A percentile compares a stretch with the other conserved stretches of the same genome.
Conservation (phyloP, 2,888 invertebrate genomes). For the Synanthedon andrenaeformis region DNA sequence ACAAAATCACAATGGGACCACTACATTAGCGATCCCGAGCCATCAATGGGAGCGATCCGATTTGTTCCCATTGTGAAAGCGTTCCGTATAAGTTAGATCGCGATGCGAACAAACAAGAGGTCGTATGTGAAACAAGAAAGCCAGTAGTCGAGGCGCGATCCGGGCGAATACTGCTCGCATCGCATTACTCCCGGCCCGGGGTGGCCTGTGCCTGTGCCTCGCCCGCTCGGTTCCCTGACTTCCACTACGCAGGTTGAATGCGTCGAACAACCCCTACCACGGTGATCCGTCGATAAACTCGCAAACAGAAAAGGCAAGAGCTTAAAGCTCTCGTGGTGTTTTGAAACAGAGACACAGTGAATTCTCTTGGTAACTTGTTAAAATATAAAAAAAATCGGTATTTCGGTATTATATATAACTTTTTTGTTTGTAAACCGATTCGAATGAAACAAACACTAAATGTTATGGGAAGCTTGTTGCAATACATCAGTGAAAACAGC, state of each 20-base stretch:
- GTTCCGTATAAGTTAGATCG: conserved; percentile 19
- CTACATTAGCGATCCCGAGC: conserved; percentile 33
- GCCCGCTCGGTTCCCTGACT: conserved; percentile 20
- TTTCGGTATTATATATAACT: too few relatives aligned
- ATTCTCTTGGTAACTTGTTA: too few relatives aligned
- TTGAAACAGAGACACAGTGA: too few relatives aligned
- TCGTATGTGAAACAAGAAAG: neutral
- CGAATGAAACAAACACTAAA: too few relatives aligned
- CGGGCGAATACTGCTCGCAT: conserved; percentile 30
- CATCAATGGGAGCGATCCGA: conserved; percentile 26
- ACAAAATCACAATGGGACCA: conserved; percentile 16
- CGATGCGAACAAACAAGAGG: conserved; percentile 6
- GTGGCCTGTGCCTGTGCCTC: conserved; percentile 16
- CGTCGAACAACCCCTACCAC: neutral
- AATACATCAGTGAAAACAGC: too few relatives aligned
- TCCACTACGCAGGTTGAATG: neutral
- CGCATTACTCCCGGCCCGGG: conserved; percentile 7
- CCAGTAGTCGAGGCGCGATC: conserved; percentile 21
- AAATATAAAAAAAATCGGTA: too few relatives aligned
- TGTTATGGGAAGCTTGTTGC: too few relatives aligned
- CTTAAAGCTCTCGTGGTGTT: too few relatives aligned
- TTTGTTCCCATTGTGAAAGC: conserved; percentile 33
- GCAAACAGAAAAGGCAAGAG: neutral
- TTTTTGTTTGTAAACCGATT: too few relatives aligned
- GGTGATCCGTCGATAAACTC: neutral